Conservation (phyloP, 2,797 vertebrate species). For the Podarcis siculus region DNA sequence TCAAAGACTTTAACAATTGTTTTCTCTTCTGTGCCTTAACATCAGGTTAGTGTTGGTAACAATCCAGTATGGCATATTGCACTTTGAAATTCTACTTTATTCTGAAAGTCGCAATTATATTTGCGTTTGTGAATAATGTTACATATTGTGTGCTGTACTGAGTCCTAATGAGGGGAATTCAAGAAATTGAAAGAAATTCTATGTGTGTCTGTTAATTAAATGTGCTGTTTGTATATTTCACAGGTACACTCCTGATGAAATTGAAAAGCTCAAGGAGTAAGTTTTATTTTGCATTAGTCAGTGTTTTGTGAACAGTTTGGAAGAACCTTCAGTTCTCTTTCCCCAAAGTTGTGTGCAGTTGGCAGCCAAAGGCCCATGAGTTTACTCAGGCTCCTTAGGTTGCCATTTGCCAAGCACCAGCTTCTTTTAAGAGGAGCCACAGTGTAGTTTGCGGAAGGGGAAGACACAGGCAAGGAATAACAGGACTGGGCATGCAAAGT, state of each 20-base stretch:
- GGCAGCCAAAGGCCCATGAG: neutral
- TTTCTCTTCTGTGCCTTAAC: neutral
- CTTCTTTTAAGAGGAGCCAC: neutral
- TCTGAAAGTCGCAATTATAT: neutral
- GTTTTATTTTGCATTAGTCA: slow-evolving; percentile 60
- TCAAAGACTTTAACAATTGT: neutral
- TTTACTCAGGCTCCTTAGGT: neutral
- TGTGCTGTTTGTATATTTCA: slow-evolving; percentile 56
- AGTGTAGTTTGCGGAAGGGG: neutral
- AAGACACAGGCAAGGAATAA: too few species aligned
- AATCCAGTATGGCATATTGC: neutral
- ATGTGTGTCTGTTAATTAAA: slow-evolving; percentile 56
- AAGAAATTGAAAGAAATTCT: neutral
- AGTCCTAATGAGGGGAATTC: neutral
- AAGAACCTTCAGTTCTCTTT: slow-evolving; percentile 33
- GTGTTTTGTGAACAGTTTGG: slow-evolving; percentile 12
- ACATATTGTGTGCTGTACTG: neutral
- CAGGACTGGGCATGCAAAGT: neutral
- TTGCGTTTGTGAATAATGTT: neutral
- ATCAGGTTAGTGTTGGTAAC: neutral
- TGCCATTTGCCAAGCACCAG: too few species aligned
- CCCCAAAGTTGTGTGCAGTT: neutral
- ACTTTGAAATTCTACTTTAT: neutral
- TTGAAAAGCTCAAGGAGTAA: slow-evolving; percentile 96
- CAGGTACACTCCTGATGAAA: slow-evolving; percentile 96